Evolutionary conservation across 1,140 invertebrate species (phyloP).

Genomic region (Hestina assimilis): DNA sequence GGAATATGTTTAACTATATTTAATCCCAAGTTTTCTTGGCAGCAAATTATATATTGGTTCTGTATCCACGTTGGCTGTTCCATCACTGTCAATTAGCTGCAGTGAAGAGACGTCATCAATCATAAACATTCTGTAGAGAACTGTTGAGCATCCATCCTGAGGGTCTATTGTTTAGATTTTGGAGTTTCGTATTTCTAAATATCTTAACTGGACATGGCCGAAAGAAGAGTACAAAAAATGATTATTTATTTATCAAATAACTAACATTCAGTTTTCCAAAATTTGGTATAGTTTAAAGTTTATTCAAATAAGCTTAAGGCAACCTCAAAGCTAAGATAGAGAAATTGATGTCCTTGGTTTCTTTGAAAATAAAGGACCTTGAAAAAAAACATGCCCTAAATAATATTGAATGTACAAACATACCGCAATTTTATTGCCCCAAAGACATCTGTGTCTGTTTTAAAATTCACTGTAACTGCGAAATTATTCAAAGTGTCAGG

Average conservation of each 20-base stretch:
- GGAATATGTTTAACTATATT: slow-evolving; percentile 8
- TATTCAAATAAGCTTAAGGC: too few species aligned
- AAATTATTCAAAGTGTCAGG: slow-evolving; percentile 71
- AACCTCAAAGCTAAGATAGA: too few species aligned
- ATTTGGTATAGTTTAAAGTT: too few species aligned
- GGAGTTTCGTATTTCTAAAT: slow-evolving; percentile 28
- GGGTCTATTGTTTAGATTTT: slow-evolving; percentile 61
- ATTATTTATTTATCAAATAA: neutral
- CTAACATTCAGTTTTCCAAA: too few species aligned
- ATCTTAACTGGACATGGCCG: neutral
- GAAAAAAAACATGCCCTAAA: neutral
- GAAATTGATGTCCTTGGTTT: neutral
- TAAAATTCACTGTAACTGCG: slow-evolving; percentile 66
- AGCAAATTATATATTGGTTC: slow-evolving; percentile 31
- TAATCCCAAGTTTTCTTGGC: slow-evolving; percentile 23
- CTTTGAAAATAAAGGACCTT: neutral
- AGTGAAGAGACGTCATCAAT: slow-evolving; percentile 67
- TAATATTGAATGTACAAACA: slow-evolving; percentile 12
- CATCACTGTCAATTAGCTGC: slow-evolving; percentile 75
- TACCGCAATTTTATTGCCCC: slow-evolving; percentile 47
- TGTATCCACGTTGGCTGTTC: slow-evolving; percentile 44
- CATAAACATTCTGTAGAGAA: slow-evolving; percentile 55
- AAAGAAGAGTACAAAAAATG: neutral
- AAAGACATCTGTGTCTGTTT: slow-evolving; percentile 55
- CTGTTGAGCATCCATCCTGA: slow-evolving; percentile 37